Conservation (phyloP, 2,888 invertebrate species). For the Atethmia centrago region DNA sequence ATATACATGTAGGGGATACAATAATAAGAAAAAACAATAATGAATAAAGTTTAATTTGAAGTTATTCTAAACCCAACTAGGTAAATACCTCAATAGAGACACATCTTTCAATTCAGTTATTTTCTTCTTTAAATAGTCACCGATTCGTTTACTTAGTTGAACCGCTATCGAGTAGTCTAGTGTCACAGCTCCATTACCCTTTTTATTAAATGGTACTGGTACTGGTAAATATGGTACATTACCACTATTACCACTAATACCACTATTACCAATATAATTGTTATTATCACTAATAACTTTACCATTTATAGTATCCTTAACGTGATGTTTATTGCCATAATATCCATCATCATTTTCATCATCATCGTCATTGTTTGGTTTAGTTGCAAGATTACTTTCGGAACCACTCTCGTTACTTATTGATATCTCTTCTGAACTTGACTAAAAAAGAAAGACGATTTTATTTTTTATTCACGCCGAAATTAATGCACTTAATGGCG, state of each 20-base stretch:
- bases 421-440: not conserved
- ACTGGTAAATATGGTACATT: not conserved
- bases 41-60: not conserved
- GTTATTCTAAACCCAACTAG: not conserved
- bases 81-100: not conserved
- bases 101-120: not conserved
- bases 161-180: not conserved
- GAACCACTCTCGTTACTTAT: not conserved
- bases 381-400: not conserved
- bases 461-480: not conserved
- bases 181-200: not conserved
- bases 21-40: not conserved
- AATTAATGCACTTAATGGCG: not conserved
- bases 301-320: not conserved
- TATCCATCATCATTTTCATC: constrained; percentile 8
- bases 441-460: not conserved
- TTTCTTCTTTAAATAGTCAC: not conserved
- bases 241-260: not conserved
- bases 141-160: not conserved
- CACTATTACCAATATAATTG: not conserved
- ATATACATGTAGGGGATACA: not conserved
- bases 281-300: not conserved
- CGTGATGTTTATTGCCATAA: not conserved
- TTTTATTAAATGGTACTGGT: not conserved
- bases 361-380: not conserved